Base-by-base conservation (phyloP, 2,888 invertebrate species). In the Blastobasis lacticolella region DNA sequence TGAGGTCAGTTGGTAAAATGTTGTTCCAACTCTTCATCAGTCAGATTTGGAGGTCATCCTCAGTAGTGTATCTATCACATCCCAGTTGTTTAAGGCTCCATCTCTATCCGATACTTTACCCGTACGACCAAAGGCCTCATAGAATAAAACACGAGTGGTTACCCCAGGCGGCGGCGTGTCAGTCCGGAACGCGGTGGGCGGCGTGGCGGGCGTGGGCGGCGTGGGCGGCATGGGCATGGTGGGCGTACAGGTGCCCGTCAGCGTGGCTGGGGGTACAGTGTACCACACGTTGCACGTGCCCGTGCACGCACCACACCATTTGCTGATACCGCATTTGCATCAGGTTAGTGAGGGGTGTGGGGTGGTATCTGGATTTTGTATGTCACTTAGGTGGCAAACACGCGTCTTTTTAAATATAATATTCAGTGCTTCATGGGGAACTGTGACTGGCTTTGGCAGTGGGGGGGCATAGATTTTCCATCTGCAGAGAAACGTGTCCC, bases 241-340 rank as follows among this genome's bases (percentile, higher is more conserved):
- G 49, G 96, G 96, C 0, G 95, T 97, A 5, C 97, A 97, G 78
- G 95, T 97, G 55, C 97, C 97, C 1, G 95, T 97, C 58, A 92
- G 93, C 48, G 92, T 94, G 51, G 90, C 92, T 41, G 95, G 94
- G 76, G 98, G 98, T 81, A 97, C 98, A 0, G 94, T 98, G 54
- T 95, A 97, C 79, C 98, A 98, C 78, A 97, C 98, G 0, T 94
- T 98, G 0, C 97, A 98, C 75, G 93, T 98, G 66, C 98, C 98
- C 0, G 90, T 97, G 10, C 97, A 97, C 78, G 91, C 96, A 45
- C 91, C 93, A 23, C 91, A 91, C 46, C 91, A 91, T 56, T 81
- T 94, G 69, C 94, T 94, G 78, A 92, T 95, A 66, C 95, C 95
- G n/a, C 95, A 95, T 78, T 82, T 95, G 59, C 92, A 94, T 1